Percentiles rank a stretch among this genome's conserved stretches.
Conservation (phyloP, 53 echinoderm and acorn worm species). For the Arbacia lixula region DNA sequence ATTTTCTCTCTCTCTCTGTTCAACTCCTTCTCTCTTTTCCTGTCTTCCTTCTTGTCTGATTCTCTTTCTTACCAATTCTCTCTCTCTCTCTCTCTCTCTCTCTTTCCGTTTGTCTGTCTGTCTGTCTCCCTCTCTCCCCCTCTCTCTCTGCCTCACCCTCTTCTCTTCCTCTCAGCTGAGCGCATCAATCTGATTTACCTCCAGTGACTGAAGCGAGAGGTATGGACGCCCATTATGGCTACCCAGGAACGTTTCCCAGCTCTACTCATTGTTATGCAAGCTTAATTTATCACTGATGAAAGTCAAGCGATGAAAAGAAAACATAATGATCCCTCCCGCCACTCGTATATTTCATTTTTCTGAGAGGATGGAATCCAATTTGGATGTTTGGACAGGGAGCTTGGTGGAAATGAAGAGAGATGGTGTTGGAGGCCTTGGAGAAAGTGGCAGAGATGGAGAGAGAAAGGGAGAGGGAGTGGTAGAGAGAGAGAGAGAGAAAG, state of each 20-base stretch:
- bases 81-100: neutral
- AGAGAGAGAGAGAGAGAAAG: neutral
- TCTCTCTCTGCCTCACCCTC: neutral
- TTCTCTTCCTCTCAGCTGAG: too few species aligned
- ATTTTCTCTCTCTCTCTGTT: neutral
- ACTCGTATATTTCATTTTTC: conserved; percentile 23
- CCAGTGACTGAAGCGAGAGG: conserved; percentile 9
- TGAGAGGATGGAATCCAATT: conserved; percentile 42
- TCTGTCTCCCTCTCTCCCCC: neutral
- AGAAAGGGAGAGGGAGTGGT: neutral
- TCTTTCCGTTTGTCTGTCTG: neutral
- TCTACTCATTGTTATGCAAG: conserved; percentile 45
- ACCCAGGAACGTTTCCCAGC: conserved; percentile 5
- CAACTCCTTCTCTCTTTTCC: neutral
- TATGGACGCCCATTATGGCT: conserved; percentile 38
- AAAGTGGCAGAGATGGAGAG: neutral
- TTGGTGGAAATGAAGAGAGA: neutral
- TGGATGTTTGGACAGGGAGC: conserved; percentile 4
- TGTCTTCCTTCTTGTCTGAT: neutral
- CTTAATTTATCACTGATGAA: conserved; percentile 27
- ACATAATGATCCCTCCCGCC: conserved; percentile 21
- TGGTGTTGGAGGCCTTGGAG: too few species aligned
- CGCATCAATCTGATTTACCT: conserved; percentile 12
- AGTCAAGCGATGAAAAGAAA: conserved; percentile 16
- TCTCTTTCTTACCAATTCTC: neutral